These are phyloP conservation scores for Naja naja DNA, from an alignment of 2,113 vertebrate genomes.

Conservation along the genomic window DNA sequence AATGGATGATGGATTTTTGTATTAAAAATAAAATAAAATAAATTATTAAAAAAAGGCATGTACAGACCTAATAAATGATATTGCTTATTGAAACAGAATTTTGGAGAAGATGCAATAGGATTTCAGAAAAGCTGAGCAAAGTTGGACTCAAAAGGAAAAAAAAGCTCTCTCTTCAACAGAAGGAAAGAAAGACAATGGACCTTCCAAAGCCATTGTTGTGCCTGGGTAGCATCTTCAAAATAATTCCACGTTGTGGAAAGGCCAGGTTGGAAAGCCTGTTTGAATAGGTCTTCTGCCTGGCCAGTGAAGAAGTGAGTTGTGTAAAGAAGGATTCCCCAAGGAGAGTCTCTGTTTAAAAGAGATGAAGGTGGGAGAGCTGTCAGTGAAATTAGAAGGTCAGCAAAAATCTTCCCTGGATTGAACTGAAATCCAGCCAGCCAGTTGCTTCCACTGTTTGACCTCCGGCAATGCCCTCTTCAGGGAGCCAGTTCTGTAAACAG, in stretches of 20 bases:
- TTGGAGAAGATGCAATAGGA: not conserved
- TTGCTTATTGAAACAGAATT: not conserved
- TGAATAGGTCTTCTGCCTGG: accelerated
- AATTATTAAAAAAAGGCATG: no score
- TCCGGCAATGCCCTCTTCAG: not conserved
- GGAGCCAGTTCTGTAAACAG: slow-evolving; percentile 40
- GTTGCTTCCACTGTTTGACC: not conserved
- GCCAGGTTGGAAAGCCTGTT: not conserved
- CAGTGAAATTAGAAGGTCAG: not conserved
- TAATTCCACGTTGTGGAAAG: not conserved
- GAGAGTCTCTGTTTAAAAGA: slow-evolving; percentile 21
- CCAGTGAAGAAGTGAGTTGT: slow-evolving; percentile 6
- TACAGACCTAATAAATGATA: not conserved
- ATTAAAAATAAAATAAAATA: no score
- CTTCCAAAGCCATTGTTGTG: not conserved
- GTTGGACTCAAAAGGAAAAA: not conserved
- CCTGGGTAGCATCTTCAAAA: not conserved
- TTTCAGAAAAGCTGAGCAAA: not conserved
- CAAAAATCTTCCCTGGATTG: not conserved
- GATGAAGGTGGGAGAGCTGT: slow-evolving; percentile 14
- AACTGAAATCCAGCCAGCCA: not conserved
- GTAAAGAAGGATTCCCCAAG: not conserved
- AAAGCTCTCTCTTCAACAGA: not conserved
- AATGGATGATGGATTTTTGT: no score
- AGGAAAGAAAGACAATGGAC: not conserved